Evolutionary conservation across 2,888 invertebrate genomes (phyloP), one percentile per base, ranked within the genome.

Genomic region (Pheosia gnoma): DNA sequence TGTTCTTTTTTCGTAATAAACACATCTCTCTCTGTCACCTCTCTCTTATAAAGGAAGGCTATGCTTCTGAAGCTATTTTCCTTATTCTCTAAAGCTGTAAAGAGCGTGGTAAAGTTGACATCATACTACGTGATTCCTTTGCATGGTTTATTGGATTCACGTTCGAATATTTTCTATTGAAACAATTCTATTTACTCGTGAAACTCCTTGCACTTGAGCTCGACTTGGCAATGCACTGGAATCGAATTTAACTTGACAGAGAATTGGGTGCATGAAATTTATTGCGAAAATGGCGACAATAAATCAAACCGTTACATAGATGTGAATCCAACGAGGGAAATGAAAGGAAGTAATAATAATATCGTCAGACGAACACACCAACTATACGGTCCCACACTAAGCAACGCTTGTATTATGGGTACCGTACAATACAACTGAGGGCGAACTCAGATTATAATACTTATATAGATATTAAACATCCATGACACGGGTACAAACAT

Each of bases 141-240:
- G n/a, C 47, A 47, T 47, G n/a, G n/a, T 47, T 47, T n/a, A 47
- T 47, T 47, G 47, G 3, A 47, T 47, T 11, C n/a, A 0, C 47
- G 47, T 47, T 47, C 47, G n/a, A 47, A 25, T 25, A 25, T 75
- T 72, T 68, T 68, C 77, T 72, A 79, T 80, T 78, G 81, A 78
- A 84, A 84, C 82, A 85, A 84, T 82, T 87, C 82, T 85, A 85
- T 89, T 86, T 87, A 86, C 81, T 82, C 77, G 77, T 72, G 75
- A 65, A 75, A 73, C 67, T 70, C 74, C 75, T 63, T 72, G 74
- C 74, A 67, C 70, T 76, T 73, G 74, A 79, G 74, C 72, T 71
- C 72, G 71, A 65, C 74, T 81, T 67, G 78, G 74, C 79, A 82
- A 80, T 85, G 85, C 85, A 85, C 66, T 54, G 77, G 84, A 87